phyloP scores from a whole-genome alignment of 2,113 vertebrate genomes.

The Colistium nudipinnis region DNA sequence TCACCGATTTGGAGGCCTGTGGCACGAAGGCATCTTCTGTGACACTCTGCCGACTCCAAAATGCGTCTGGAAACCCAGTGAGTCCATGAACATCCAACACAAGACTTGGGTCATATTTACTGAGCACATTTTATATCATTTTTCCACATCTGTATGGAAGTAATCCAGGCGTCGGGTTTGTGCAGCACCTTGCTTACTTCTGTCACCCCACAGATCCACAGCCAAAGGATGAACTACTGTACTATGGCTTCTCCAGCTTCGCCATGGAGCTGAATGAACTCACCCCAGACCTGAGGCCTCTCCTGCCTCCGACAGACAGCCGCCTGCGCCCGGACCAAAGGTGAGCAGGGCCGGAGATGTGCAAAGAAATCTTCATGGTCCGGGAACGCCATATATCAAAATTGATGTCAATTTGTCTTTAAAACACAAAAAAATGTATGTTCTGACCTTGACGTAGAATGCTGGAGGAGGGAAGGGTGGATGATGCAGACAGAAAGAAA shows the following conservation, averaged over 20 bases:
- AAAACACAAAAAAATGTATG: neutral
- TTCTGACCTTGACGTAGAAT: constrained; percentile 74
- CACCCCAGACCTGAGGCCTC: constrained; percentile 79
- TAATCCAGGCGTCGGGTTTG: constrained; percentile 50
- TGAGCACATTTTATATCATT: no score
- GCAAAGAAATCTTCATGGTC: no score
- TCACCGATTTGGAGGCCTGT: constrained; percentile 90
- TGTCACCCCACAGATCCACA: constrained; percentile 73
- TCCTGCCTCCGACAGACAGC: constrained; percentile 89
- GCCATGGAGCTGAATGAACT: constrained; percentile 94
- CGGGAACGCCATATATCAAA: no score
- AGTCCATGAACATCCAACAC: constrained; percentile 54
- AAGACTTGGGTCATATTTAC: no score
- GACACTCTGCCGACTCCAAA: constrained; percentile 84
- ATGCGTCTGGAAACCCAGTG: constrained; percentile 93
- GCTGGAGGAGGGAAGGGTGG: constrained; percentile 89
- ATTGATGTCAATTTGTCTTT: neutral
- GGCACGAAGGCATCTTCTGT: constrained; percentile 92
- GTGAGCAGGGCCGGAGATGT: constrained; percentile 56
- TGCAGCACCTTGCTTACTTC: constrained; percentile 17
- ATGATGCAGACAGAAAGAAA: constrained; percentile 87
- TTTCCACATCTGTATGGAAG: no score
- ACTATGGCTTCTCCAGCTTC: constrained; percentile 91
- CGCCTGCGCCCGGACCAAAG: constrained; percentile 92
- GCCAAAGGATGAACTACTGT: constrained; percentile 85